Percentiles rank a stretch among this genome's conserved stretches.
Evolutionary conservation across 1,140 invertebrate genomes (phyloP).

Genomic region (Octopus sinensis): DNA sequence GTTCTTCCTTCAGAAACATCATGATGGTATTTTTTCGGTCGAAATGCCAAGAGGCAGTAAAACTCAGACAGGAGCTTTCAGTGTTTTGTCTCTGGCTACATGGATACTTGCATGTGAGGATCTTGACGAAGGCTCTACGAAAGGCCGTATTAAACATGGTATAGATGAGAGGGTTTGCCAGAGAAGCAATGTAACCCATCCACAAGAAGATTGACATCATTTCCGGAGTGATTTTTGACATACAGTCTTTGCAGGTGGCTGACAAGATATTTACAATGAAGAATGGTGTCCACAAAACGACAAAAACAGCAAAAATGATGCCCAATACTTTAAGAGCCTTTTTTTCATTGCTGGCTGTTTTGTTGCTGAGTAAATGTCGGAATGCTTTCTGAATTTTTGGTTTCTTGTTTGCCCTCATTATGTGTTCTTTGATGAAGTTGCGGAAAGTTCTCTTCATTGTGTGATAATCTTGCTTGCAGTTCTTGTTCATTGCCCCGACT

Average conservation of each 20-base stretch:
- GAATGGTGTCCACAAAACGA: conserved; percentile 56
- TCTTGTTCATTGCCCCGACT: background rate
- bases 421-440: conserved; percentile 1
- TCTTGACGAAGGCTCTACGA: conserved; percentile 49
- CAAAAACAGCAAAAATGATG: conserved; percentile 56
- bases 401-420: conserved; percentile 4
- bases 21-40: conserved; percentile 29
- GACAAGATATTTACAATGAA: conserved; percentile 54
- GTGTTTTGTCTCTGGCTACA: conserved; percentile 14
- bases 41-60: conserved; percentile 22
- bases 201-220: conserved; percentile 53
- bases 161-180: conserved; percentile 59
- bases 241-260: conserved; percentile 42
- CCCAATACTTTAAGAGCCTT: conserved; percentile 55
- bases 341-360: conserved; percentile 50
- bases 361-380: conserved; percentile 42
- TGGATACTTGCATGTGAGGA: conserved; percentile 43
- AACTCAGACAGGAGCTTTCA: conserved; percentile 18
- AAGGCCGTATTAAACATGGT: conserved; percentile 58
- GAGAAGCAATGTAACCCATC: conserved; percentile 57
- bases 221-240: conserved; percentile 34
- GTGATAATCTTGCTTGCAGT: conserved; percentile 15
- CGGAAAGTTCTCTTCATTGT: background rate
- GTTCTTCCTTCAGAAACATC: background rate
- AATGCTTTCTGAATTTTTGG: conserved; percentile 18